Conservation (phyloP, 2,888 invertebrate genomes). For the Chironomus riparius region DNA sequence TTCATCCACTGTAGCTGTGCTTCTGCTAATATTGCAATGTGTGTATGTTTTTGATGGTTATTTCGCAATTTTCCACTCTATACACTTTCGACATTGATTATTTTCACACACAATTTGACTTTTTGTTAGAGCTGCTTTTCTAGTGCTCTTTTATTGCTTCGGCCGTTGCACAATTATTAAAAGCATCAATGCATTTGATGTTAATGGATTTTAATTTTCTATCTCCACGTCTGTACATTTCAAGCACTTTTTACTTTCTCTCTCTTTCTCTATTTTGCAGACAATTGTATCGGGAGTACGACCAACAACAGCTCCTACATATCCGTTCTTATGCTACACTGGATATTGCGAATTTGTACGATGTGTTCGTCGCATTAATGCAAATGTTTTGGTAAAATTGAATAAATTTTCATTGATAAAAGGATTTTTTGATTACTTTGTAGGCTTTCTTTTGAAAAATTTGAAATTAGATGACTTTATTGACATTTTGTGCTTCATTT, state of each 20-base stretch:
- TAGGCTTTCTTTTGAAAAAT: neutral
- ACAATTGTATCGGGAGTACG: slow-evolving; percentile 28
- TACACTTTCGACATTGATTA: slow-evolving; percentile 11
- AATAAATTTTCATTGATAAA: neutral
- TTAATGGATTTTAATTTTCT: slow-evolving; percentile 2
- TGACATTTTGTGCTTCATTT: no score
- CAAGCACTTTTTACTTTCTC: neutral
- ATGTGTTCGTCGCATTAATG: slow-evolving; percentile 49
- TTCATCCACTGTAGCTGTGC: neutral
- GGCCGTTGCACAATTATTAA: neutral
- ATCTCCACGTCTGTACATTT: neutral
- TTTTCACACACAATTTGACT: slow-evolving; percentile 19
- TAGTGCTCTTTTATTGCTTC: neutral
- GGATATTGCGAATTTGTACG: slow-evolving; percentile 54
- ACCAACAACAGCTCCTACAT: slow-evolving; percentile 29
- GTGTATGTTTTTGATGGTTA: slow-evolving; percentile 17
- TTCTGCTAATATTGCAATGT: no score
- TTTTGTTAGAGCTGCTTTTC: neutral
- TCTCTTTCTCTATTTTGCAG: slow-evolving; percentile 27
- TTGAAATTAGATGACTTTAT: neutral
- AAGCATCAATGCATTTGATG: neutral
- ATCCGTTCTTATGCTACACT: slow-evolving; percentile 43
- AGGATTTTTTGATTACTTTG: neutral
- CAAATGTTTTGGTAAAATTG: slow-evolving; percentile 47
- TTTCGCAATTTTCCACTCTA: neutral